These are phyloP conservation scores for Meloidogyne chitwoodi DNA, from an alignment of 1,140 invertebrate genomes.

Conservation along the genomic window DNA sequence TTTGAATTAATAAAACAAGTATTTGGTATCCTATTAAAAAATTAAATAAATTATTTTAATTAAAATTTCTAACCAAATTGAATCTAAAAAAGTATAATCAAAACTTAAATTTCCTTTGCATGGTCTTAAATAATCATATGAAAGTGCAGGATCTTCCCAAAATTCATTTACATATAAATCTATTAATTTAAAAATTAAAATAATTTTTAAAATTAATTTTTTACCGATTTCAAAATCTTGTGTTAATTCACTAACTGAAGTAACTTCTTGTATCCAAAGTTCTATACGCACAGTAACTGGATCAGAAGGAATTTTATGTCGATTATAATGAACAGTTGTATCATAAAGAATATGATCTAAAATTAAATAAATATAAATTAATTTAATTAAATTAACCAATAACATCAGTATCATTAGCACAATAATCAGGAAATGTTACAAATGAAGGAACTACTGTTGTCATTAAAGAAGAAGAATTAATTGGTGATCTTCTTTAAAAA, in stretches of 20 bases:
- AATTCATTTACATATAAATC: slow-evolving; percentile 60
- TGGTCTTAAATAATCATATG: slow-evolving; percentile 55
- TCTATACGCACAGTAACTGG: slow-evolving; percentile 58
- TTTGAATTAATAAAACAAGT: slow-evolving; percentile 58
- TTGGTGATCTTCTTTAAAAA: not conserved
- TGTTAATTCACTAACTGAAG: slow-evolving; percentile 53
- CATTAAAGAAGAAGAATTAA: not conserved
- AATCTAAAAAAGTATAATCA: slow-evolving; percentile 52
- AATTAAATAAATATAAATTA: not conserved
- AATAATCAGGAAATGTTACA: slow-evolving; percentile 35
- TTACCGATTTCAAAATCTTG: slow-evolving; percentile 60
- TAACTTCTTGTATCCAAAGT: slow-evolving; percentile 49
- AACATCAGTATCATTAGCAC: slow-evolving; percentile 59
- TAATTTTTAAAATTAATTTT: not conserved
- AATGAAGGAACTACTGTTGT: slow-evolving; percentile 2
- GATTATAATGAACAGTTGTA: slow-evolving; percentile 52
- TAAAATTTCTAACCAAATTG: slow-evolving; percentile 46
- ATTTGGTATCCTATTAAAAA: slow-evolving; percentile 30
- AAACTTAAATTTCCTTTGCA: slow-evolving; percentile 58
- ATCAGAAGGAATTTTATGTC: slow-evolving; percentile 51
- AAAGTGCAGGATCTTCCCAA: slow-evolving; percentile 56
- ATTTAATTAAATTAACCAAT: slow-evolving; percentile 33
- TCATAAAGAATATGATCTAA: slow-evolving; percentile 55
- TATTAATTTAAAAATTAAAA: slow-evolving; percentile 32
- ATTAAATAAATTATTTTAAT: not conserved